Base-by-base conservation (phyloP, 2,113 vertebrate genomes). In the Seriola quinqueradiata region DNA sequence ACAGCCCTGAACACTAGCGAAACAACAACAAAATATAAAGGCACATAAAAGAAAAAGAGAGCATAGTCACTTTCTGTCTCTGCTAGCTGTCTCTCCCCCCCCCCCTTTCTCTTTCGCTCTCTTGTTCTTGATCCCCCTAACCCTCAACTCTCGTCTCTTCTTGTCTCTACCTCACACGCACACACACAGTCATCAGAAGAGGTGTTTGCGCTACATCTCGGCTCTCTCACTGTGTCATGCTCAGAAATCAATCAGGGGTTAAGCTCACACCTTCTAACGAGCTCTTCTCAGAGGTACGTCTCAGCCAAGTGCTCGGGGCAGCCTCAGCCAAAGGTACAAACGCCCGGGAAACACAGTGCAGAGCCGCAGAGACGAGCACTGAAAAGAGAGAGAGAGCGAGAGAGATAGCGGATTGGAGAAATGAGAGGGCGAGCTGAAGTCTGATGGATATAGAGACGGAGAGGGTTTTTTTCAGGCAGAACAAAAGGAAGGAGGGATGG, bases 171-270 rank as follows among this genome's bases (percentile, higher is more conserved):
- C 68, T 60, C 65, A 25, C 82, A 25, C 65, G 57, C 64, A 25
- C 81, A 23, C 75, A 70, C 50, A 21, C 14, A 54, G 68, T 77
- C 87, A 68, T 88, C 84, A 68, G 77, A 82, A 78, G 87, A 79
- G 70, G 54, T 85, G 87, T 87, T 88, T 90, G 87, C 38, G 48
- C 80, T 82, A 28, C 82, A 75, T 60, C 77, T 61, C 23, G 3
- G 65, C 84, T 82, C 66, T 52, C 85, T 88, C 82, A 36, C 84
- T 55, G 81, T 67, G 85, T 90, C 84, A 71, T 69, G 81, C 77
- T 91, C 89, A 75, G 84, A 89, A 93, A 93, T 93, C 93, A 93
- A 92, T 94, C 91, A 83, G 86, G 88, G 89, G 91, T 92, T 93
- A 90, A 93, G 88, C 90, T 92, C 89, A 82, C 88, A 89, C 82